Percentiles rank a stretch among this genome's conserved stretches.
Conservation (phyloP, 2,113 vertebrate genomes). For the Pogonocichla stellata region DNA sequence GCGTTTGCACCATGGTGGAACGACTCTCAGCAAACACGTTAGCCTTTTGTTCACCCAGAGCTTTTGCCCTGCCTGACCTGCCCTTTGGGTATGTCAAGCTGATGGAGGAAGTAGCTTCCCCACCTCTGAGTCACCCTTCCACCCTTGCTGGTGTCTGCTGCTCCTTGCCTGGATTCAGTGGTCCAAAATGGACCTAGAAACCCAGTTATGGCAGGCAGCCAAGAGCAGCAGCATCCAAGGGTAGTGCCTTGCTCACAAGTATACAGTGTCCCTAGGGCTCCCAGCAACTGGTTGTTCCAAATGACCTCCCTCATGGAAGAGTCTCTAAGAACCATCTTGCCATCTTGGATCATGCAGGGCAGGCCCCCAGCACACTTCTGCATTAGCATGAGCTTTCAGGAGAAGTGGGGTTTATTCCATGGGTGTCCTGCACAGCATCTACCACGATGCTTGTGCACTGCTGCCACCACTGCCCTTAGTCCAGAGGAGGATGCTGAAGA, state of each 20-base stretch:
- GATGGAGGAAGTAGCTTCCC: neutral
- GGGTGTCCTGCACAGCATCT: neutral
- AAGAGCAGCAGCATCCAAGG: neutral
- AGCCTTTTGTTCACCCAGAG: neutral
- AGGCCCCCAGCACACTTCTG: neutral
- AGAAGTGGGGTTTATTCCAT: neutral
- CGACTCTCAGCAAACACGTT: neutral
- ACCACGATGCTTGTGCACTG: fast-evolving
- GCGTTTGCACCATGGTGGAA: neutral
- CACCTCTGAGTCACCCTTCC: neutral
- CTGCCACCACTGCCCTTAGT: neutral
- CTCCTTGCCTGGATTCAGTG: neutral
- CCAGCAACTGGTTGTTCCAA: neutral
- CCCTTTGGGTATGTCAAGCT: fast-evolving
- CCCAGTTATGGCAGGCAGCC: neutral
- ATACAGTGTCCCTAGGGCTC: neutral
- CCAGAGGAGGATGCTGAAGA: neutral
- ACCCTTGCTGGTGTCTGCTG: neutral
- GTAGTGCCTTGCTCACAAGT: neutral
- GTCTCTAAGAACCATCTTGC: neutral
- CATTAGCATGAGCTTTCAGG: neutral
- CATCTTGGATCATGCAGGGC: neutral
- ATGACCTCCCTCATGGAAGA: neutral
- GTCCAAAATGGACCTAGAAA: neutral
- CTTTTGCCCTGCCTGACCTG: neutral